Evolutionary conservation across 2,113 vertebrate species (phyloP), one percentile per base, ranked within the genome.

Genomic region (Megaceryle torquata): DNA sequence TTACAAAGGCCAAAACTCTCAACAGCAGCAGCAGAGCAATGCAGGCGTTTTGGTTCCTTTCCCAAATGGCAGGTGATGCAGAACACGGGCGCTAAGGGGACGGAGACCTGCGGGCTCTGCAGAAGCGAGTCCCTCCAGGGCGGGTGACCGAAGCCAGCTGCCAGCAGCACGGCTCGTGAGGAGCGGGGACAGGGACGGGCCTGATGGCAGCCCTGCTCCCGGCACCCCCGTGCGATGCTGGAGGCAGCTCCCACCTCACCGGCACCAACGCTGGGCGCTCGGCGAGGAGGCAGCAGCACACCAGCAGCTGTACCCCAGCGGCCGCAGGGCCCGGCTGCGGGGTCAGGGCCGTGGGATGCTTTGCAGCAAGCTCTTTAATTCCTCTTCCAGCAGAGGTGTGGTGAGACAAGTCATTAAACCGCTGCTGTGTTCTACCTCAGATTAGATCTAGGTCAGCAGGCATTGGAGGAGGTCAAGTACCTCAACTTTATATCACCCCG

Each of bases 391-490:
- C 77, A 43, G 84, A 74, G 81, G 65, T 63, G 93, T 29, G 84
- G 81, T 28, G 95, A 74, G 44, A 79, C 70, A 41, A 78, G 88
- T 46, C 91, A 85, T 64, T 75, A 82, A 79, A 85, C 25, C 22
- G 4, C 82, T 75, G 94, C 88, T 46, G 76, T 13, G 89, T 10
- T 74, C 59, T 13, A 61, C 91, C 86, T 86, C 91, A 21, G 67
- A 75, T 89, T 61, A 96, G 85, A 37, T 28, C 26, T 17, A 79
- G 87, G 93, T 91, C 91, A 89, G 84, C 53, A 15, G 91, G 84
- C 84, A n/a, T 57, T 71, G 5, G 1, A 57, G 65, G 82, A 86
- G 95, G 95, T 88, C 75, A 85, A 85, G 88, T 53, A 89, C 85
- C 91, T 60, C 8, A 64, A 60, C 75, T 56, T 46, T 5, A 1